These are phyloP conservation scores for Zaprionus gabonicus DNA, from an alignment of 1,140 invertebrate species.

Conservation along the genomic window DNA sequence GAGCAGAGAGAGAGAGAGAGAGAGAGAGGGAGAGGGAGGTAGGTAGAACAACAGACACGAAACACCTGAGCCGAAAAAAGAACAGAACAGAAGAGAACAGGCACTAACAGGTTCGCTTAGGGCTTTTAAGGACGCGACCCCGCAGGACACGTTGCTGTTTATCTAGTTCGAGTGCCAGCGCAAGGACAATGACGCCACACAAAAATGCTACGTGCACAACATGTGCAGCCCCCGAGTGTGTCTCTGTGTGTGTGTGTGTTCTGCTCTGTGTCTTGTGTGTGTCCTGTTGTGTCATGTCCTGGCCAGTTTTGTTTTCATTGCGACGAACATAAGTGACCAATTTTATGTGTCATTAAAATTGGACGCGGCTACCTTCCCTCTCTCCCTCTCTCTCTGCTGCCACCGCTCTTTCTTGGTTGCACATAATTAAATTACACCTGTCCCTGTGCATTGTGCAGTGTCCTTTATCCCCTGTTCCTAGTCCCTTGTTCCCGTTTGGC, in stretches of 20 bases:
- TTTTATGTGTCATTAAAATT: constrained; percentile 83
- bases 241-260: constrained; percentile 16
- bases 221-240: constrained; percentile 58
- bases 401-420: constrained; percentile 24
- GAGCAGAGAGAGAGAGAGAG: not conserved
- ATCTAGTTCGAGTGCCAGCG: constrained; percentile 36
- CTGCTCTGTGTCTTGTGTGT: constrained; percentile 3
- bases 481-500: constrained; percentile 1
- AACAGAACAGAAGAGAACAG: constrained; percentile 17
- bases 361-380: constrained; percentile 64
- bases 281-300: constrained; percentile 72
- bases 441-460: constrained; percentile 45
- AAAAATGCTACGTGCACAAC: constrained; percentile 52
- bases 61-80: constrained; percentile 49
- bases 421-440: constrained; percentile 82
- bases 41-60: constrained; percentile 23
- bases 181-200: constrained; percentile 75
- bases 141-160: constrained; percentile 42
- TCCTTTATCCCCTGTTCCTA: constrained; percentile 39
- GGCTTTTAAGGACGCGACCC: constrained; percentile 71
- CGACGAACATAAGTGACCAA: constrained; percentile 78
- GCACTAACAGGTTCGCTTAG: constrained; percentile 70
- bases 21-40: not conserved
- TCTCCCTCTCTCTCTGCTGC: constrained; percentile 5
- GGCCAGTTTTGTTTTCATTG: constrained; percentile 81